phyloP scores from a whole-genome alignment of 2,888 invertebrate species.

The Neoitamus cyanurus region DNA sequence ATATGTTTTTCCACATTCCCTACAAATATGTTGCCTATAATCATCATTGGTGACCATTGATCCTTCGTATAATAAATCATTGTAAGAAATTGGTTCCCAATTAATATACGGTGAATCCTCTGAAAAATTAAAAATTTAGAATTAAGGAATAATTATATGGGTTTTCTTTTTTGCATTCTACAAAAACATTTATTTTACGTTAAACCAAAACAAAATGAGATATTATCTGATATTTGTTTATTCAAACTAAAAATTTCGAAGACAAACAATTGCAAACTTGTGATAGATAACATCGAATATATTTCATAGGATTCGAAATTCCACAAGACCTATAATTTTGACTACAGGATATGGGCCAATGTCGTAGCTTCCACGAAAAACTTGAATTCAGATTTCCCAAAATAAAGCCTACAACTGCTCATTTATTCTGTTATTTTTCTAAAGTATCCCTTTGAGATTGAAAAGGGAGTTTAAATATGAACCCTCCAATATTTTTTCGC shows the following conservation, averaged over 20 bases:
- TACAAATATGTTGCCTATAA: not conserved
- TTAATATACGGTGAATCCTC: not conserved
- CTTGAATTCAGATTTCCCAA: not conserved
- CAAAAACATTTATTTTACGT: not conserved
- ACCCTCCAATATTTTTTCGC: not conserved
- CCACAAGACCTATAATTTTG: not conserved
- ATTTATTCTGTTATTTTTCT: too few species aligned
- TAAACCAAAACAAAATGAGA: not conserved
- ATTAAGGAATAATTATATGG: not conserved
- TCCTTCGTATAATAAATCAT: not conserved
- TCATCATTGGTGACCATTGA: not conserved
- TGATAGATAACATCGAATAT: not conserved
- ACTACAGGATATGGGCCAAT: not conserved
- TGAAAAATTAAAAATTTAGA: not conserved
- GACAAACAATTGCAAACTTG: too few species aligned
- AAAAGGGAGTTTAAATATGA: not conserved
- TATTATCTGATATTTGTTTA: not conserved
- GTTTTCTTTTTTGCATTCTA: not conserved
- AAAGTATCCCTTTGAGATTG: not conserved
- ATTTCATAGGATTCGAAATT: not conserved
- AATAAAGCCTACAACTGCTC: too few species aligned
- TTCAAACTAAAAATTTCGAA: too few species aligned
- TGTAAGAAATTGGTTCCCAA: not conserved
- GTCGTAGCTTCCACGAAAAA: not conserved
- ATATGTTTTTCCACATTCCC: not conserved